These are phyloP conservation scores for Frieseomelitta varia DNA, from an alignment of 1,140 invertebrate species.

Conservation along the genomic window DNA sequence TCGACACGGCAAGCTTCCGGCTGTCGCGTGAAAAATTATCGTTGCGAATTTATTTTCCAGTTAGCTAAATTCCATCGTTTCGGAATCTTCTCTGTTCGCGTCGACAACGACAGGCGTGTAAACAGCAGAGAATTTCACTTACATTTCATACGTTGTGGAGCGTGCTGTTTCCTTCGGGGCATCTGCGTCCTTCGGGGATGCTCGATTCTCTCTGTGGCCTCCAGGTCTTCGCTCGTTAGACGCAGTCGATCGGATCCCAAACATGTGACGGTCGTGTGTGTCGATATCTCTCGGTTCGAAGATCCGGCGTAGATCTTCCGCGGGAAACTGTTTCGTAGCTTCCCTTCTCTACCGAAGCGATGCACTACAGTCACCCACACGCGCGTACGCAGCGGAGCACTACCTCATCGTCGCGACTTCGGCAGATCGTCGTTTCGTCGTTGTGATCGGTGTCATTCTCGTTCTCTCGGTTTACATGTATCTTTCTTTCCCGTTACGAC, in stretches of 20 bases:
- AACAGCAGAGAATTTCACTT: slow-evolving; percentile 60
- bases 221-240: slow-evolving; percentile 67
- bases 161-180: slow-evolving; percentile 82
- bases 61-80: background rate
- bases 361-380: slow-evolving; percentile 55
- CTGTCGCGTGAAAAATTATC: background rate
- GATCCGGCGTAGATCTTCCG: slow-evolving; percentile 39
- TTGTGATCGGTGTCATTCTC: slow-evolving; percentile 13
- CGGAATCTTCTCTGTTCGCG: no score
- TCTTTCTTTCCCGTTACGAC: background rate
- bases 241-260: slow-evolving; percentile 48
- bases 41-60: background rate
- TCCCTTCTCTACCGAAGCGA: background rate
- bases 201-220: slow-evolving; percentile 68
- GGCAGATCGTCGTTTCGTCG: slow-evolving; percentile 30
- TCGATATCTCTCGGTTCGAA: slow-evolving; percentile 12
- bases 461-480: background rate
- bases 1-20: fast-evolving
- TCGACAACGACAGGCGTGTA: background rate
- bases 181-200: slow-evolving; percentile 77
- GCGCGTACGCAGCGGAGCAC: slow-evolving; percentile 49
- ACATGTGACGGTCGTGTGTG: slow-evolving; percentile 39
- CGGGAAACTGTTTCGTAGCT: slow-evolving; percentile 35
- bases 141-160: slow-evolving; percentile 82
- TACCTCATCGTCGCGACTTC: slow-evolving; percentile 61